These are phyloP conservation scores for Botia almorhae DNA, from an alignment of 2,797 vertebrate species.

Conservation along the genomic window DNA sequence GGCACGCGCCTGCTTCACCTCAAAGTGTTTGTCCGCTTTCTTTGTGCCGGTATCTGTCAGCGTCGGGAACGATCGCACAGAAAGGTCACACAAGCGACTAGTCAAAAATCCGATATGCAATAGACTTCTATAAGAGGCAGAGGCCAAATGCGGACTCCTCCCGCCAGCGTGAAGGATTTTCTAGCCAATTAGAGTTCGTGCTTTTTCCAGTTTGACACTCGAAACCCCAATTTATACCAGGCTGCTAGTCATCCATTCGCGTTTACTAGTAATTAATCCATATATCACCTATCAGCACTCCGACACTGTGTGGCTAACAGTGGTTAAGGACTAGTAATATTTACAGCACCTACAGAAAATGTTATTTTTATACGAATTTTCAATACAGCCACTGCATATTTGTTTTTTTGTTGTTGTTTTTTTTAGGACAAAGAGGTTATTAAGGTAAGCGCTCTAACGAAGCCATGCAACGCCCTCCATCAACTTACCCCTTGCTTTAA, in stretches of 20 bases:
- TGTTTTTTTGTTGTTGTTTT: no score
- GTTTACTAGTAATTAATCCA: background rate
- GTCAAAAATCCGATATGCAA: conserved; percentile 16
- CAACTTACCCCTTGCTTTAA: conserved; percentile 45
- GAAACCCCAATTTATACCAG: conserved; percentile 32
- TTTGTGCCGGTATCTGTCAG: background rate
- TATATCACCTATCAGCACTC: background rate
- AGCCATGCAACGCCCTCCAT: conserved; percentile 44
- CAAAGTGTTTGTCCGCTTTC: background rate
- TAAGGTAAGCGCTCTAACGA: background rate
- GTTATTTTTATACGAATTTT: background rate
- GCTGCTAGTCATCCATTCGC: background rate
- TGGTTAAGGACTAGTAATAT: no score
- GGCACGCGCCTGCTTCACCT: background rate
- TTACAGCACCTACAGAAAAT: background rate
- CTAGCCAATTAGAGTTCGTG: conserved; percentile 45
- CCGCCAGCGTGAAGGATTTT: conserved; percentile 13
- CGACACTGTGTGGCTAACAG: background rate
- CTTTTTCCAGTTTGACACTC: conserved; percentile 35
- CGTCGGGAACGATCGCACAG: conserved; percentile 1
- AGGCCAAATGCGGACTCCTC: conserved; percentile 35
- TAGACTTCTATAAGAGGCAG: conserved; percentile 36
- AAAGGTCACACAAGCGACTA: conserved; percentile 23
- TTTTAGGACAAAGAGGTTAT: background rate
- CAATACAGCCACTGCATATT: no score